These are phyloP conservation scores for Thamnophis elegans DNA, from an alignment of 2,797 vertebrate genomes.

Conservation along the genomic window DNA sequence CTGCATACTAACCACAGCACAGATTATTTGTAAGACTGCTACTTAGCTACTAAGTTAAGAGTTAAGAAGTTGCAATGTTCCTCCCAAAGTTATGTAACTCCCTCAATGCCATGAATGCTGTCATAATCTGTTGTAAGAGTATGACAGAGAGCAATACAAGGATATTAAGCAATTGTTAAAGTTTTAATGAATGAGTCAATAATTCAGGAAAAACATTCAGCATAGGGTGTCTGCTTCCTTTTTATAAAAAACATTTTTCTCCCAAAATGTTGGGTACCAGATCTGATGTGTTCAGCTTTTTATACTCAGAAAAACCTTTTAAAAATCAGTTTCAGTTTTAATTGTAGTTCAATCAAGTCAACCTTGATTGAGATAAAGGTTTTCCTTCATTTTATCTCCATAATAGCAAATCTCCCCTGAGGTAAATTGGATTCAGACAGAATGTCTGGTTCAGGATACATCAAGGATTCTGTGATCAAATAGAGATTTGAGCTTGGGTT, in stretches of 20 bases:
- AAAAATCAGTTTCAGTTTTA: neutral
- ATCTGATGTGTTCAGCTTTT: neutral
- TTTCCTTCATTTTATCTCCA: neutral
- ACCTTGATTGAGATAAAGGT: no score
- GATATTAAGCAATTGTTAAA: neutral
- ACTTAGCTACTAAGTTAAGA: constrained; percentile 51
- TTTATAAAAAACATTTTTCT: neutral
- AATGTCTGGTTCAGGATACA: neutral
- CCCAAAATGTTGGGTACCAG: neutral
- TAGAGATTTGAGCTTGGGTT: neutral
- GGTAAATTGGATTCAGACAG: neutral
- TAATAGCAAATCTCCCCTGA: neutral
- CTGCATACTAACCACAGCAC: no score
- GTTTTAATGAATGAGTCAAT: neutral
- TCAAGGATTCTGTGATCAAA: neutral
- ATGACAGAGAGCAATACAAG: neutral
- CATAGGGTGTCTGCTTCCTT: neutral
- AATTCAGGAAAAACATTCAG: neutral
- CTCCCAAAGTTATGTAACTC: constrained; percentile 5
- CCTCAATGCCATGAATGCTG: neutral
- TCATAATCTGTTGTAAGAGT: constrained; percentile 5
- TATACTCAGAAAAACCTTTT: neutral
- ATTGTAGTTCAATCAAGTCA: neutral
- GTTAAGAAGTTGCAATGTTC: neutral
- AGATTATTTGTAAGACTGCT: constrained; percentile 29